A percentile compares a stretch with the other conserved stretches of the same genome.
Evolutionary conservation across 2,113 vertebrate genomes (phyloP).

Genomic region (Lamprotornis superbus): DNA sequence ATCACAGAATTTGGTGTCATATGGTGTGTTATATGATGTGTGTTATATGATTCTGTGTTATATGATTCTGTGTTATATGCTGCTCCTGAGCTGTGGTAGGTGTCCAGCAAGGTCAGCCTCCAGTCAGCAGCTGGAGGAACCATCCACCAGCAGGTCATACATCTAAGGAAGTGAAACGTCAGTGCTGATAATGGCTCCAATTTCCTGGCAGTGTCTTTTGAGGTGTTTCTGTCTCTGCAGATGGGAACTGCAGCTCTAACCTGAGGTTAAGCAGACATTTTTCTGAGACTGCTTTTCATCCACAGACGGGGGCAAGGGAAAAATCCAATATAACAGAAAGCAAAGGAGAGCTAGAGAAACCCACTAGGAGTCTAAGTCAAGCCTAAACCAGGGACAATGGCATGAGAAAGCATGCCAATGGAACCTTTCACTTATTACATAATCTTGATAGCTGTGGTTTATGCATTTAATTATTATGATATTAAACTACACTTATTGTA

Average conservation of each 20-base stretch:
- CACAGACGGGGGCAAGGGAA: not conserved
- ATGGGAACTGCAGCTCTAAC: not conserved
- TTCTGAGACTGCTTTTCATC: not conserved
- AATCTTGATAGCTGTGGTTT: not conserved
- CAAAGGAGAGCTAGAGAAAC: not conserved
- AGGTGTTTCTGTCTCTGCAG: not conserved
- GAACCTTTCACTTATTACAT: not conserved
- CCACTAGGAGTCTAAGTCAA: rapidly evolving
- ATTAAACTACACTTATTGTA: not conserved
- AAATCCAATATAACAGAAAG: not conserved
- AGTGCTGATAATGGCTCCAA: not conserved
- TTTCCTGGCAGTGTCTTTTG: not conserved
- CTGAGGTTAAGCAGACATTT: not conserved
- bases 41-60: too few relatives aligned
- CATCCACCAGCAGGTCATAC: not conserved
- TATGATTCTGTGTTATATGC: too few relatives aligned
- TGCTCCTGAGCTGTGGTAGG: not conserved
- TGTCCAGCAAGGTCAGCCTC: not conserved
- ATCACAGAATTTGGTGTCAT: not conserved
- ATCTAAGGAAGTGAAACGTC: not conserved
- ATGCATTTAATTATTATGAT: not conserved
- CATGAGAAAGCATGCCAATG: not conserved
- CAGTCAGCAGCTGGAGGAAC: not conserved
- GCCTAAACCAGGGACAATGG: not conserved
- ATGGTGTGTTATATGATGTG: too few relatives aligned